These are phyloP conservation scores for Meloidogyne floridensis DNA, from an alignment of 1,140 invertebrate species.

Conservation along the genomic window DNA sequence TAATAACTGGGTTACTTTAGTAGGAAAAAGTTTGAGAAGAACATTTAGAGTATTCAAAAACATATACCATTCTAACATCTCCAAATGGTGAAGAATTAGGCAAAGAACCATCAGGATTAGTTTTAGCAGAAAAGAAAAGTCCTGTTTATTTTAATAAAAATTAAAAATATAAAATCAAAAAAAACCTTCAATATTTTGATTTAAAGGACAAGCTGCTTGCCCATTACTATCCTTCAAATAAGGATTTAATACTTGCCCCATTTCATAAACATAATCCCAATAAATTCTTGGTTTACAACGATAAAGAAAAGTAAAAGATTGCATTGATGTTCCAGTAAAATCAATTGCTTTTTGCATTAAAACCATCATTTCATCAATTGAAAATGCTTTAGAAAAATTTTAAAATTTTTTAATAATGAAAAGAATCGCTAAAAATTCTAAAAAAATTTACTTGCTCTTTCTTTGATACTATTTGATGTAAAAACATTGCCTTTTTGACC, in stretches of 20 bases:
- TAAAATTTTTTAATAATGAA: background rate
- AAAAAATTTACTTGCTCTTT: constrained; percentile 4
- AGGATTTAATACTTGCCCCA: constrained; percentile 44
- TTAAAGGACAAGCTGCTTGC: constrained; percentile 59
- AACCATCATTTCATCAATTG: constrained; percentile 37
- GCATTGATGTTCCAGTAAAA: constrained; percentile 38
- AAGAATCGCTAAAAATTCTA: background rate
- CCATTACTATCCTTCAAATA: constrained; percentile 64
- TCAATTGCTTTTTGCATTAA: constrained; percentile 37
- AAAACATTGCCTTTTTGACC: constrained; percentile 13
- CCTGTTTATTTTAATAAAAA: constrained; percentile 10
- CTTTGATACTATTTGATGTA: background rate
- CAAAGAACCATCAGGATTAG: constrained; percentile 35
- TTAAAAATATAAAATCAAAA: constrained; percentile 22
- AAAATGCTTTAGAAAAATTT: constrained; percentile 38
- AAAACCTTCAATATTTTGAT: constrained; percentile 48
- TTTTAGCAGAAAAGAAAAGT: constrained; percentile 42
- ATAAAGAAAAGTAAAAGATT: constrained; percentile 47
- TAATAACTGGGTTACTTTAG: too few species aligned
- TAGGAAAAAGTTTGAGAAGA: too few species aligned
- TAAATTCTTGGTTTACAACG: constrained; percentile 62
- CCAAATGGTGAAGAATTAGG: constrained; percentile 49
- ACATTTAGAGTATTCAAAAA: background rate
- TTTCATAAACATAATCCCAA: constrained; percentile 60
- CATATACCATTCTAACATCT: constrained; percentile 43